Conservation (phyloP, 1,140 invertebrate genomes). For the Pogonomyrmex californicus region DNA sequence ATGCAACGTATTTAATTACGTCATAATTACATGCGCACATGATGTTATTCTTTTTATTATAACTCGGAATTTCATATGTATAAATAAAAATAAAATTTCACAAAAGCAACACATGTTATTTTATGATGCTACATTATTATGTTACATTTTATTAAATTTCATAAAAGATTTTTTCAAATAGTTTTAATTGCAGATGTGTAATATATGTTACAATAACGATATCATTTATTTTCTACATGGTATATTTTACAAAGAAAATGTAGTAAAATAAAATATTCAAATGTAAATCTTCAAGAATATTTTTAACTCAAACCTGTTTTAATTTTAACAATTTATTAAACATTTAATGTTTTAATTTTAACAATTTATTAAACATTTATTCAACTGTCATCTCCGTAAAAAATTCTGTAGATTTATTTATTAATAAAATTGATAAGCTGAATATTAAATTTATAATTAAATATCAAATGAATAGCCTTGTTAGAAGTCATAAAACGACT, state of each 20-base stretch:
- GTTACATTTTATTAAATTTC: not conserved
- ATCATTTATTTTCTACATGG: not conserved
- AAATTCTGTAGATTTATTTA: not conserved
- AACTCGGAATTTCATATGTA: not conserved
- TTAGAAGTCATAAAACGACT: not conserved
- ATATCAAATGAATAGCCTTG: not conserved
- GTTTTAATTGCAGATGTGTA: not conserved
- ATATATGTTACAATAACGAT: not conserved
- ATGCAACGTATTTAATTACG: not conserved
- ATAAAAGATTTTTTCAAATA: not conserved
- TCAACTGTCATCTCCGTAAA: not conserved
- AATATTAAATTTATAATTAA: conserved; percentile 22
- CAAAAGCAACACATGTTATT: not conserved
- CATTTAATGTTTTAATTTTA: not conserved
- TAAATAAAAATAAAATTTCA: not conserved
- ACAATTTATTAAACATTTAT: not conserved
- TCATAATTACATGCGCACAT: not conserved
- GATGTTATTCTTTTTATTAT: not conserved
- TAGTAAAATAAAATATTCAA: not conserved
- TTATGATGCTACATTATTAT: not conserved
- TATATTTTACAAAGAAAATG: not conserved
- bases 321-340: conserved; percentile 9
- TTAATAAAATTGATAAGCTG: conserved; percentile 24
- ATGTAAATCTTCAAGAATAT: not conserved
- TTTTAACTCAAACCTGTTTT: not conserved